Percentiles rank a stretch among this genome's conserved stretches.
These are phyloP conservation scores for Drosophila tristis DNA, from an alignment of 1,140 invertebrate genomes.

Conservation along the genomic window DNA sequence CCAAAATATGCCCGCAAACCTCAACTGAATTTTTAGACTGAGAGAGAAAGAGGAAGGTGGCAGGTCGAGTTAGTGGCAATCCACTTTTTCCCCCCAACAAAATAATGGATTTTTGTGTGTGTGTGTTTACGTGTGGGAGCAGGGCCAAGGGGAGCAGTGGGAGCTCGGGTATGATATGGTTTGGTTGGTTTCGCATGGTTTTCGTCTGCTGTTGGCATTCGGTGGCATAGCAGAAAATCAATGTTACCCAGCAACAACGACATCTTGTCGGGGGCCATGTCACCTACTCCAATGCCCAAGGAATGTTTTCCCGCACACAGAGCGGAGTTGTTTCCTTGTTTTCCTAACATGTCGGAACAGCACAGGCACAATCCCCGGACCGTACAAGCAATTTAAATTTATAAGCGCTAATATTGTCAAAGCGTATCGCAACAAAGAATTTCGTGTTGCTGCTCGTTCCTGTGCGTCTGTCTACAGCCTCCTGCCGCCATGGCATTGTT, in stretches of 20 bases:
- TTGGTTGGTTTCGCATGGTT: constrained; percentile 10
- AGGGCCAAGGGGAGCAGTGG: constrained; percentile 2
- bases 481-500: constrained; percentile 51
- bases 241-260: constrained; percentile 57
- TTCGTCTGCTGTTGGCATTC: constrained; percentile 63
- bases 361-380: background rate
- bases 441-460: constrained; percentile 12
- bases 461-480: background rate
- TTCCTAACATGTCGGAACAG: constrained; percentile 5
- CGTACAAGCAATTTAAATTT: constrained; percentile 67
- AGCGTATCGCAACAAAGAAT: constrained; percentile 57
- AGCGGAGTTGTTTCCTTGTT: constrained; percentile 35
- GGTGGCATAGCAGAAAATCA: constrained; percentile 71
- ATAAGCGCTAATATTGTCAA: constrained; percentile 72
- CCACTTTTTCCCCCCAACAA: constrained; percentile 60
- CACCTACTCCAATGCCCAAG: constrained; percentile 55
- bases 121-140: constrained; percentile 4
- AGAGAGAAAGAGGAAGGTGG: constrained; percentile 1
- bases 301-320: constrained; percentile 53
- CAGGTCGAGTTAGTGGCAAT: constrained; percentile 30
- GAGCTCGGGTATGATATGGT: background rate
- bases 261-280: constrained; percentile 58
- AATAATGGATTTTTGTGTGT: constrained; percentile 58
- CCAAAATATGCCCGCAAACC: constrained; percentile 80
- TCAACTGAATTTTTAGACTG: constrained; percentile 67